Evolutionary conservation across 2,113 vertebrate genomes (phyloP), one percentile per base, ranked within the genome.

Genomic region (Trichechus manatus): DNA sequence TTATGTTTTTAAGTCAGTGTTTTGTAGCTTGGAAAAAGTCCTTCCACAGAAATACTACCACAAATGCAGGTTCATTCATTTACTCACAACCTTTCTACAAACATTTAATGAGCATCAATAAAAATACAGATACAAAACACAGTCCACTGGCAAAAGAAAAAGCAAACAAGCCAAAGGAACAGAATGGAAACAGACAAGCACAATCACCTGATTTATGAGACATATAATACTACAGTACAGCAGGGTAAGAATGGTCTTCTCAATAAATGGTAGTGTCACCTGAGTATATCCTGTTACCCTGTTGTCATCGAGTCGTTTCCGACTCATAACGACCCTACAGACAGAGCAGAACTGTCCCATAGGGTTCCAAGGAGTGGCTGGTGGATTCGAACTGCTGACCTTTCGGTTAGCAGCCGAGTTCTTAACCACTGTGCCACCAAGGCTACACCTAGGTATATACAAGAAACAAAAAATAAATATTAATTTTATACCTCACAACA

Each of bases 81-180:
- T 94, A 77, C 13, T 56, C 22, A 74, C 66, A 78, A 36, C 63
- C 87, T 96, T 93, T 84, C 63, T 96, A 89, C 20, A 86, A 94
- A 93, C 74, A 91, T n/a, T 74, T 78, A 94, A 64, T 56, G 31
- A 91, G 68, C n/a, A 91, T 79, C 91, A 91, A 42, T 22, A 81
- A 95, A 95, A 68, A 77, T 11, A 91, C 3, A 93, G 25, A 50
- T 2, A 70, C 1, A 87, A 95, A 82, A 53, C 68, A 66, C 0
- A 33, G 22, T 9, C 36, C n/a, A 63, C 0, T 50, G 44, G 11
- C 63, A 74, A 20, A 31, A 53, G 29, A 56, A 78, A 83, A 85
- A 53, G 86, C 11, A 81, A 80, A 22, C 20, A 27, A 87, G 39
- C 20, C 81, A 66, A 80, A 74, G 15, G 47, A 89, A 89, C 74